phyloP scores from a whole-genome alignment of 2,797 vertebrate species.

The Acanthis flammea region DNA sequence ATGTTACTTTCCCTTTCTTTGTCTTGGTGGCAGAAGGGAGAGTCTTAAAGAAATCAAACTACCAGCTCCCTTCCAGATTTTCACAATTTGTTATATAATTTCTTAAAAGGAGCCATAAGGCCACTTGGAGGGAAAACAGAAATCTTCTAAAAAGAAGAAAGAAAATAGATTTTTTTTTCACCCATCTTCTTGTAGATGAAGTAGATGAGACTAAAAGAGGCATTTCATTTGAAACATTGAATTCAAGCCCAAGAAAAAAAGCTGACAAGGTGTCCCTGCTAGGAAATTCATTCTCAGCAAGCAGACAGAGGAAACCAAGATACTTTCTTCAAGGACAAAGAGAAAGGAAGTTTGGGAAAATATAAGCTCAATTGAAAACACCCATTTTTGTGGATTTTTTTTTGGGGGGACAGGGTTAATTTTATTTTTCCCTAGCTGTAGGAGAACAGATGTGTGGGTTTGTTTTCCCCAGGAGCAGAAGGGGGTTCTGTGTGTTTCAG shows the following conservation, averaged over 20 bases:
- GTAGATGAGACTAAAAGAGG: slow-evolving; percentile 39
- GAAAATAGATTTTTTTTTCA: slow-evolving; percentile 26
- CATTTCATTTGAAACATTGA: slow-evolving; percentile 54
- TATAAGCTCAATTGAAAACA: neutral
- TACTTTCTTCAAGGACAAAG: slow-evolving; percentile 40
- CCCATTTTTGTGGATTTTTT: neutral
- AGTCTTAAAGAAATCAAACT: slow-evolving; percentile 50
- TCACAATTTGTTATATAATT: slow-evolving; percentile 52
- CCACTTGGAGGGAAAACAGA: neutral
- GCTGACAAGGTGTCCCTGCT: slow-evolving; percentile 27
- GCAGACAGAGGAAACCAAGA: slow-evolving; percentile 12
- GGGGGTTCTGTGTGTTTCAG: neutral
- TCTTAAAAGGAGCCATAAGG: slow-evolving; percentile 58
- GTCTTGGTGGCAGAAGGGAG: slow-evolving; percentile 49
- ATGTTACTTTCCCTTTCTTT: slow-evolving; percentile 51
- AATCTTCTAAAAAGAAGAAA: slow-evolving; percentile 48
- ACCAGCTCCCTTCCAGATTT: slow-evolving; percentile 46
- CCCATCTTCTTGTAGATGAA: slow-evolving; percentile 48
- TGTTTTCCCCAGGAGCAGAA: neutral
- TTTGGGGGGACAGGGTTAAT: neutral
- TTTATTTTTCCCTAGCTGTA: neutral
- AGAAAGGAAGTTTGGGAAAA: slow-evolving; percentile 34
- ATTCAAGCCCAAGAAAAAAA: slow-evolving; percentile 22
- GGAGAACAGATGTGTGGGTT: neutral
- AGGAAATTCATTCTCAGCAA: slow-evolving; percentile 21